Conservation (phyloP, 2,888 invertebrate genomes). For the Steinernema hermaphroditum region DNA sequence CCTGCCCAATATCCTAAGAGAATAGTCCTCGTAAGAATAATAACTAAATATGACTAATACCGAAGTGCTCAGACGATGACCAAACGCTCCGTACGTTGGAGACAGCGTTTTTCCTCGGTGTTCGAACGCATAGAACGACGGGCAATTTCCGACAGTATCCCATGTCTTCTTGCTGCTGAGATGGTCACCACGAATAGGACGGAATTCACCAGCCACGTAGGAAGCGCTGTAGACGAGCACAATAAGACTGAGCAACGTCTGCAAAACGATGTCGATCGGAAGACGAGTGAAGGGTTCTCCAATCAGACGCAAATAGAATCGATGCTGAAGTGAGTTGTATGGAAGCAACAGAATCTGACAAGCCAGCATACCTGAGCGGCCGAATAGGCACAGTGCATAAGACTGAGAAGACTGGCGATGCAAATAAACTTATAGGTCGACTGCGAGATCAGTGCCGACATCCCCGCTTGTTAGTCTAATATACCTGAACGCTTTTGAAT, state of each 20-base stretch:
- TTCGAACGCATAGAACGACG: constrained; percentile 69
- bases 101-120: constrained; percentile 68
- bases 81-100: constrained; percentile 33
- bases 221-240: constrained; percentile 58
- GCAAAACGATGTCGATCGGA: constrained; percentile 59
- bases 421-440: constrained; percentile 45
- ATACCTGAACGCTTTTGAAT: not conserved
- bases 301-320: constrained; percentile 62
- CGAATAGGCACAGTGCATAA: constrained; percentile 66
- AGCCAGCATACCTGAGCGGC: constrained; percentile 63
- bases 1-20: too few relatives aligned
- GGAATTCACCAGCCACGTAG: constrained; percentile 62
- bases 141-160: constrained; percentile 69
- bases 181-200: constrained; percentile 60
- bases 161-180: constrained; percentile 65
- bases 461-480: constrained; percentile 3
- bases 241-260: constrained; percentile 62
- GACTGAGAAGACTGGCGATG: constrained; percentile 49
- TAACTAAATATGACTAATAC: too few relatives aligned
- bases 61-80: constrained; percentile 3
- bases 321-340: constrained; percentile 62
- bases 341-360: not conserved
- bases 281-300: constrained; percentile 59
- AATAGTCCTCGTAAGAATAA: too few relatives aligned
- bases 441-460: constrained; percentile 33